A percentile compares a stretch with the other conserved stretches of the same genome.
phyloP scores from a whole-genome alignment of 2,888 invertebrate species.

The Mycalesis mineus region DNA sequence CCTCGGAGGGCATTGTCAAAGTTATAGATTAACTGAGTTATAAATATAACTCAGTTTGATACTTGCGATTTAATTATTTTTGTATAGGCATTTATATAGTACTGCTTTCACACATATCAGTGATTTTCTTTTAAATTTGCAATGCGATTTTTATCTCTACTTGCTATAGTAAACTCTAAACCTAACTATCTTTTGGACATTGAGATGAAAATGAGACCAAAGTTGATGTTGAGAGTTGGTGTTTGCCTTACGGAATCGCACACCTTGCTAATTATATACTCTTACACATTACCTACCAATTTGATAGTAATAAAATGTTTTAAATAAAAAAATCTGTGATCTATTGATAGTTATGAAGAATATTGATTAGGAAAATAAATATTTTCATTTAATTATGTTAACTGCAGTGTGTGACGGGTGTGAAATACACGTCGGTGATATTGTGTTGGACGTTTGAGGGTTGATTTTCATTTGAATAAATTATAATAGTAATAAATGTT shows the following conservation, averaged over 20 bases:
- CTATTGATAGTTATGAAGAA: slow-evolving; percentile 46
- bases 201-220: background rate
- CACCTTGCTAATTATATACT: background rate
- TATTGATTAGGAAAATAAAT: slow-evolving; percentile 50
- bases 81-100: too few species aligned
- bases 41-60: too few species aligned
- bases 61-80: too few species aligned
- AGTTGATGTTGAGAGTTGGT: background rate
- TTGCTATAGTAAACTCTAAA: too few species aligned
- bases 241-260: background rate
- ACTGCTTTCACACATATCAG: too few species aligned
- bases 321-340: slow-evolving; percentile 61
- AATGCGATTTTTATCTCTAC: too few species aligned
- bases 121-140: too few species aligned
- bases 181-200: background rate
- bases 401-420: slow-evolving; percentile 43
- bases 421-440: slow-evolving; percentile 55
- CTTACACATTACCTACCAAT: background rate
- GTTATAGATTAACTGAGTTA: too few species aligned
- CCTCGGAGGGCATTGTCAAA: too few species aligned
- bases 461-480: slow-evolving; percentile 46
- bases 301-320: background rate
- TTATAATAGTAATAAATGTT: slow-evolving; percentile 34
- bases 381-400: slow-evolving; percentile 39
- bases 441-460: slow-evolving; percentile 60